Percentiles rank a stretch among this genome's conserved stretches.
phyloP scores from a whole-genome alignment of 2,797 vertebrate species.

The Telmatherina bonti region DNA sequence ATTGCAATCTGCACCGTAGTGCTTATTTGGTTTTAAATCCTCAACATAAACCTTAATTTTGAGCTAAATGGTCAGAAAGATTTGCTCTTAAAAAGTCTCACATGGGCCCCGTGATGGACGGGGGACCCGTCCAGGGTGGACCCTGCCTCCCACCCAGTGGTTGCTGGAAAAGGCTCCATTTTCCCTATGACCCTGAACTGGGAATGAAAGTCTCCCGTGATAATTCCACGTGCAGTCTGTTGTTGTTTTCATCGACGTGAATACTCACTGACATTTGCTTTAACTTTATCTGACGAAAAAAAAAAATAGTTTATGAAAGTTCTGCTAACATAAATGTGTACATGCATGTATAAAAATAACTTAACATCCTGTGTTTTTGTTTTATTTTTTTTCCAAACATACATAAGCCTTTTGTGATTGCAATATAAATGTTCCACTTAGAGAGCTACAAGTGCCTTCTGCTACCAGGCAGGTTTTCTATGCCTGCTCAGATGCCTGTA shows the following conservation, averaged over 20 bases:
- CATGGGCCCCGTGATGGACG: too few relatives aligned
- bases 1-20: neutral
- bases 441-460: conserved; percentile 64
- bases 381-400: conserved; percentile 36
- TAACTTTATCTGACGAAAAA: conserved; percentile 52
- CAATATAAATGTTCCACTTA: conserved; percentile 44
- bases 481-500: conserved; percentile 71
- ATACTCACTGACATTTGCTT: conserved; percentile 29
- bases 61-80: conserved; percentile 29
- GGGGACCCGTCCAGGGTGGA: too few relatives aligned
- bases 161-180: too few relatives aligned
- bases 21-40: neutral
- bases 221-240: conserved; percentile 13
- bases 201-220: conserved; percentile 28
- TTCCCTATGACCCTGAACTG: too few relatives aligned
- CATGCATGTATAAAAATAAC: conserved; percentile 87
- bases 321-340: conserved; percentile 79
- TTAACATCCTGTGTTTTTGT: conserved; percentile 71
- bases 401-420: conserved; percentile 62
- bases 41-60: neutral
- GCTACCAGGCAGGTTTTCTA: conserved; percentile 35
- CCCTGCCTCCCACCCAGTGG: too few relatives aligned
- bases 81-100: conserved; percentile 69
- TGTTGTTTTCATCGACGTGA: neutral
- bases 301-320: conserved; percentile 35